Conservation (phyloP, 2,113 vertebrate genomes). For the Lasiurus borealis region DNA sequence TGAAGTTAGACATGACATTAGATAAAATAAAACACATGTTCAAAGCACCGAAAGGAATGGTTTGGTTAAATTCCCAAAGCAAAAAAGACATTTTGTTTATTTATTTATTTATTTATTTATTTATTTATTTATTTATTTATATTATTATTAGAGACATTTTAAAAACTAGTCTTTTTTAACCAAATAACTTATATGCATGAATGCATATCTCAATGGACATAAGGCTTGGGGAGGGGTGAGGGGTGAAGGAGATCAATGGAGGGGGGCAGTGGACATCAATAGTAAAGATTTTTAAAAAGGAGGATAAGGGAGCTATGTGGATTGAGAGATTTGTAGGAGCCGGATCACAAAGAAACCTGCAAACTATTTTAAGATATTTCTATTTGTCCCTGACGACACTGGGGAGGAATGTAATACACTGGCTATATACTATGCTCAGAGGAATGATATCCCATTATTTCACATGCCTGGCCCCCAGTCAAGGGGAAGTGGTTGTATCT, state of each 20-base stretch:
- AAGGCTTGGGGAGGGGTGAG: too few relatives aligned
- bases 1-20: not conserved
- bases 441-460: not conserved
- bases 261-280: too few relatives aligned
- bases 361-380: not conserved
- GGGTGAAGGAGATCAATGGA: too few relatives aligned
- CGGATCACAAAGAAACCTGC: not conserved
- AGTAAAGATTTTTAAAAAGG: too few relatives aligned
- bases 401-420: not conserved
- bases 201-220: too few relatives aligned
- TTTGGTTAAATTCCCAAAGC: not conserved
- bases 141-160: not conserved
- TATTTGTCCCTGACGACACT: not conserved
- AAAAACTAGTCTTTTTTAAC: not conserved
- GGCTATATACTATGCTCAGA: not conserved
- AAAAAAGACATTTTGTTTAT: not conserved
- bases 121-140: too few relatives aligned
- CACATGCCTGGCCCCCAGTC: not conserved
- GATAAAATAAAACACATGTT: not conserved
- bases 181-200: too few relatives aligned
- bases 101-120: too few relatives aligned
- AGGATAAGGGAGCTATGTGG: not conserved
- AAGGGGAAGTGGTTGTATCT: not conserved
- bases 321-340: not conserved
- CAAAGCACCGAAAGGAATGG: not conserved